Evolutionary conservation across 92 coral and sea anemone species (phyloP), one percentile per base, ranked within the genome.

Genomic region (Umimayanthus kanabou): DNA sequence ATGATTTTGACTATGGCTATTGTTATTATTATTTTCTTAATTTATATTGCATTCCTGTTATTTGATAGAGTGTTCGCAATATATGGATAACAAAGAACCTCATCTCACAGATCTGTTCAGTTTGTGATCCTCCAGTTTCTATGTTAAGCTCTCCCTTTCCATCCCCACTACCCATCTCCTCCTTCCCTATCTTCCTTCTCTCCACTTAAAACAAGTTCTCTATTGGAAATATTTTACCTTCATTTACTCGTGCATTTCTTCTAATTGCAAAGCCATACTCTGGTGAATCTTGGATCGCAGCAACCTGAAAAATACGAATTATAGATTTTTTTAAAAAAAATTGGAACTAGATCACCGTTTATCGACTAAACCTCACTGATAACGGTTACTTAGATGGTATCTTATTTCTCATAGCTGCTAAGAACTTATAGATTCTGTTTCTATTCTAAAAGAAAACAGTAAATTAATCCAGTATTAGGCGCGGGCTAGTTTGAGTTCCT

Each of bases 181-280:
- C 61, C 61, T 10, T 15, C 65, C 11, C 23, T 0, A 2, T 5
- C 25, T 6, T 61, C 26, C 69, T 61, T 26, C 26, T 61, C 69
- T 61, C 7, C 8, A 61, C 7, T 61, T 61, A 18, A 22, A 14
- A 18, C 26, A 26, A 20, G 7, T 61, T 61, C 25, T 22, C 50
- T 61, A 20, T 6, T 61, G 26, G 26, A 4, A 61, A 6, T 26
- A 18, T 30, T 28, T 80, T 85, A 95, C 98, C 91, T 91, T 88
- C 80, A 84, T 95, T 91, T 4, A 95, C 94, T 78, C 85, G 84
- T 49, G 98, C 98, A 81, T 89, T 91, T 80, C 93, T 88, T 23
- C 96, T 87, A 3, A 93, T 89, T 13, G 92, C 98, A 42, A 95
- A 85, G 73, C 91, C 84, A 55, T 93, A 92, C 50, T 95, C 98